Evolutionary conservation across 2,888 invertebrate genomes (phyloP).

Genomic region (Epistrophe grossulariae): DNA sequence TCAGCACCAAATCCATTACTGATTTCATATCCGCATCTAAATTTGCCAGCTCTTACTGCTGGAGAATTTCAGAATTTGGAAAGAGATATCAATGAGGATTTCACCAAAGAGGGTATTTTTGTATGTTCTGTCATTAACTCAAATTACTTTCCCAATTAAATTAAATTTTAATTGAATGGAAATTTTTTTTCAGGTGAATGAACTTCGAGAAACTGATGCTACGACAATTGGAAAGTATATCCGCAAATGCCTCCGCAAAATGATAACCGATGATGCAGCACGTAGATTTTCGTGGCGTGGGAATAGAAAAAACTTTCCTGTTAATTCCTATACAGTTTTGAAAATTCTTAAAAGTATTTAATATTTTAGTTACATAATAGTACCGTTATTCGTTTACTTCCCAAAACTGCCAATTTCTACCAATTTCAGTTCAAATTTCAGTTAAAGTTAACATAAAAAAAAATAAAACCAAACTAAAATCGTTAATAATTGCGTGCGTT

Average conservation of each 20-base stretch:
- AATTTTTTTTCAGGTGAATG: constrained; percentile 11
- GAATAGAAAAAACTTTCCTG: not conserved
- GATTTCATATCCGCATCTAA: not conserved
- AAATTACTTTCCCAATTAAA: not conserved
- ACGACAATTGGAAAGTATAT: constrained; percentile 4
- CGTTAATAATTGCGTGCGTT: too few relatives aligned
- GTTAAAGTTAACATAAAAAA: too few relatives aligned
- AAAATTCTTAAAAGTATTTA: constrained; percentile 16
- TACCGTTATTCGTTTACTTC: too few relatives aligned
- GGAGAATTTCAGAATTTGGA: constrained; percentile 3
- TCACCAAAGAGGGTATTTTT: constrained; percentile 15
- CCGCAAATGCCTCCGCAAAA: constrained; percentile 1
- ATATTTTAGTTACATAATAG: not conserved
- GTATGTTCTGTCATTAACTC: not conserved
- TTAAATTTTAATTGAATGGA: not conserved
- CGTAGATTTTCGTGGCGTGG: constrained; percentile 15
- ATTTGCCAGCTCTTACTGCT: constrained; percentile 2
- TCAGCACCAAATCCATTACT: not conserved
- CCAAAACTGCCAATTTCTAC: too few relatives aligned
- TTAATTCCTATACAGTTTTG: constrained; percentile 12
- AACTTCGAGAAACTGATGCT: not conserved
- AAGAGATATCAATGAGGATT: constrained; percentile 4
- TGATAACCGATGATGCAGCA: constrained; percentile 32
- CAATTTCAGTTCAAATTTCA: too few relatives aligned
- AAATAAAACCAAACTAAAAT: too few relatives aligned